These are phyloP conservation scores for Burhinus oedicnemus DNA, from an alignment of 2,113 vertebrate genomes.

Conservation along the genomic window DNA sequence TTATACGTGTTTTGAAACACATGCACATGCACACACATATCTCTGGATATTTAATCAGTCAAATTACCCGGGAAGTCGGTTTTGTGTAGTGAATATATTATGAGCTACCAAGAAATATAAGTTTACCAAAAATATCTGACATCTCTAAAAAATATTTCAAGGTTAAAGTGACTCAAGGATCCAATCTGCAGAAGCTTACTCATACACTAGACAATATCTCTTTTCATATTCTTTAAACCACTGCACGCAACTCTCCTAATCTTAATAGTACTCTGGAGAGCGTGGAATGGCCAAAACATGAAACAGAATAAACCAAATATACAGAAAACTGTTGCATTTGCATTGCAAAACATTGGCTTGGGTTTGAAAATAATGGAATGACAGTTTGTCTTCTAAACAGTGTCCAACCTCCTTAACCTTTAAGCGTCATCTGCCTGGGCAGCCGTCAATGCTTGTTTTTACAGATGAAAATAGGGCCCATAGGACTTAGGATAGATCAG, in stretches of 20 bases:
- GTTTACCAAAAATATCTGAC: not conserved
- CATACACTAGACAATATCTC: not conserved
- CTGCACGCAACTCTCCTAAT: conserved; percentile 18
- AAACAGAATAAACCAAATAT: conserved; percentile 46
- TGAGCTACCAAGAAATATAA: conserved; percentile 9
- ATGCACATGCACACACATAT: fast-evolving
- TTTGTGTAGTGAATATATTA: conserved; percentile 8
- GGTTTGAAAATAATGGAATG: conserved; percentile 23
- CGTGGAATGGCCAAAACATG: conserved; percentile 42
- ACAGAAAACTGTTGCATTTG: conserved; percentile 28
- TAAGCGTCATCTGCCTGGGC: conserved; percentile 4
- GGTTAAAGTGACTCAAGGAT: conserved; percentile 15
- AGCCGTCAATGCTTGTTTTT: conserved; percentile 9
- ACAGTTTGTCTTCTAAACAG: conserved; percentile 8
- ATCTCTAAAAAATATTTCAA: conserved; percentile 31
- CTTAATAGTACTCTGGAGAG: conserved; percentile 42
- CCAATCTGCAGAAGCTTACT: not conserved
- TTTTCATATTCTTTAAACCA: conserved; percentile 27
- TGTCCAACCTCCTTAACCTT: conserved; percentile 35
- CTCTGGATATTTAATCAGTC: not conserved
- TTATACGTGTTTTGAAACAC: conserved; percentile 2
- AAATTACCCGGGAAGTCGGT: conserved; percentile 4
- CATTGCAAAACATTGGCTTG: conserved; percentile 34
- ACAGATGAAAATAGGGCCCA: not conserved
- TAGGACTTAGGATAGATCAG: not conserved